Evolutionary conservation across 2,797 vertebrate species (phyloP), one percentile per base, ranked within the genome.

Genomic region (Lutjanus argentimaculatus): DNA sequence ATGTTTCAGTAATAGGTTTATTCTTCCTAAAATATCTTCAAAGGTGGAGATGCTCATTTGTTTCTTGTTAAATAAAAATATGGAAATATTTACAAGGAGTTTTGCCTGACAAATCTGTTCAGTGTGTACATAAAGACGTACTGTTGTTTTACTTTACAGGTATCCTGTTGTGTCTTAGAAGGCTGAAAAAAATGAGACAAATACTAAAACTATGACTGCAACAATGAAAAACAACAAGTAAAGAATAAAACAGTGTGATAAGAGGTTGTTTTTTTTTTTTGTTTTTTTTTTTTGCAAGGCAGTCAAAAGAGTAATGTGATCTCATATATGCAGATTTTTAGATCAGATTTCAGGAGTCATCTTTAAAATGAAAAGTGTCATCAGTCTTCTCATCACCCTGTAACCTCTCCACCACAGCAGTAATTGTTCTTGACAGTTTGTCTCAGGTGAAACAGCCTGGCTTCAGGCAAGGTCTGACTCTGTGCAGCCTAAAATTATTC

Each of bases 401-500:
- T 43, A n/a, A 75, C 56, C 57, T 70, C 49, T 46, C 30, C 71
- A 46, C 7, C 9, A 7, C 30, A 8, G 53, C 52, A 21, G 48
- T 57, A 17, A 64, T 58, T 51, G 42, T 56, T 46, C 16, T 0
- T 75, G 85, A 49, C 66, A 69, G 21, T 67, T 58, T 43, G 51
- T 56, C 57, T 67, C 42, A 45, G 65, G 64, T 48, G 49, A 40
- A 73, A 46, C 19, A 8, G 17, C 21, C 7, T 30, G 63, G 52
- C 68, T 57, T 25, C 67, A 58, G 71, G 79, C 61, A 25, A 62
- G 49, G 12, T 74, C 68, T 70, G 63, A 2, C 8, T 52, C 56
- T 30, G 8, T 8, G 15, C 21, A 6, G 30, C 55, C 30, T 30
- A 12, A 51, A 14, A n/a, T 46, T 7, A 36, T 6, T 21, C 49